Conservation (phyloP, 2,113 vertebrate species). For the Albula goreensis region DNA sequence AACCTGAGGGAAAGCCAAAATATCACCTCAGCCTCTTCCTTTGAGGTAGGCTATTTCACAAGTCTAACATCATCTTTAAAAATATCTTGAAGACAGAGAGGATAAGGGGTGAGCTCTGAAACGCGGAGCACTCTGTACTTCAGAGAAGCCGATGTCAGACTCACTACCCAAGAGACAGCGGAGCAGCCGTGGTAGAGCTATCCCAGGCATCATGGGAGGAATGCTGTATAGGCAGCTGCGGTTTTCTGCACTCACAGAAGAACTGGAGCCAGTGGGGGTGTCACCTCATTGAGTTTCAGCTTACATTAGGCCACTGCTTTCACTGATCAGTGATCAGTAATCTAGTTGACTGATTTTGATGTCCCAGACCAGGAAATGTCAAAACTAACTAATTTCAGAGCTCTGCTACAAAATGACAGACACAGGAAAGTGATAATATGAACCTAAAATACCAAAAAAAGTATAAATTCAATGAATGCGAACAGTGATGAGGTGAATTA, state of each 20-base stretch:
- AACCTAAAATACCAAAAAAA: background rate
- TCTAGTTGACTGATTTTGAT: background rate
- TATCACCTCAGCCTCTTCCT: conserved; percentile 19
- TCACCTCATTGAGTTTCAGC: conserved; percentile 34
- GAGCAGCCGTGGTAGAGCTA: conserved; percentile 48
- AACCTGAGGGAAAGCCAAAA: background rate
- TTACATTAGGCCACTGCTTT: conserved; percentile 25
- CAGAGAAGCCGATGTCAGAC: conserved; percentile 55
- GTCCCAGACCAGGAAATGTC: too few relatives aligned
- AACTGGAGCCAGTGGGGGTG: conserved; percentile 12
- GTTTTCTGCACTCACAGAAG: background rate
- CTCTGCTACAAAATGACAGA: background rate
- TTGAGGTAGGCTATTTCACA: conserved; percentile 50
- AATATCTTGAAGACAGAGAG: conserved; percentile 58
- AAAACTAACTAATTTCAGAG: too few relatives aligned
- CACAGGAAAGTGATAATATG: background rate
- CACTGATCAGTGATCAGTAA: background rate
- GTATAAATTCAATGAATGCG: too few relatives aligned
- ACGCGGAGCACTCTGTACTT: conserved; percentile 45
- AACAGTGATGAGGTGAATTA: too few relatives aligned
- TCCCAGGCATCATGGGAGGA: conserved; percentile 42
- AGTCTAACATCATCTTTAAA: conserved; percentile 68
- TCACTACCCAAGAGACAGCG: conserved; percentile 61
- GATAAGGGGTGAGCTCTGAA: conserved; percentile 59
- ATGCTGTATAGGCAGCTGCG: conserved; percentile 47